phyloP scores from a whole-genome alignment of 2,113 vertebrate genomes.

The Pluvialis apricaria region DNA sequence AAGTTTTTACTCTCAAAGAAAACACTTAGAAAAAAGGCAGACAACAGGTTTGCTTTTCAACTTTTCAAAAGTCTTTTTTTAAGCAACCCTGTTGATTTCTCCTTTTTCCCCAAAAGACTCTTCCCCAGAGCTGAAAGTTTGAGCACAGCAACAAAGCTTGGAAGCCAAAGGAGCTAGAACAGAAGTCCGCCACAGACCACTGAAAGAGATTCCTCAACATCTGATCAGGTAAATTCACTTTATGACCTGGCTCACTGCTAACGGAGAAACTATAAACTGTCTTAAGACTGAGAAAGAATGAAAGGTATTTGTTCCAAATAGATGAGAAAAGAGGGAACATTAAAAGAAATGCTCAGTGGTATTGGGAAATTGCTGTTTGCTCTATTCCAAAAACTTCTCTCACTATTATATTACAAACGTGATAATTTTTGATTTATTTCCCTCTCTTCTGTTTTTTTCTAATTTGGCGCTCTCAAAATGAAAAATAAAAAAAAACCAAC shows the following conservation, averaged over 20 bases:
- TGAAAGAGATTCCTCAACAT: background rate
- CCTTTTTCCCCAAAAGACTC: background rate
- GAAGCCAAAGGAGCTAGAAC: background rate
- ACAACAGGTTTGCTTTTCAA: background rate
- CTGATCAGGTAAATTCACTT: background rate
- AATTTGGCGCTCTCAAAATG: background rate
- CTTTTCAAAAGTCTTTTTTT: background rate
- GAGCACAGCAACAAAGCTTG: background rate
- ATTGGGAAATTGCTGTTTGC: background rate
- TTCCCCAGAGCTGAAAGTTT: background rate
- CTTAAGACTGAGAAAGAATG: background rate
- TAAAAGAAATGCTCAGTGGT: background rate
- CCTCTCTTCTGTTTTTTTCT: background rate
- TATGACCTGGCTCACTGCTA: background rate
- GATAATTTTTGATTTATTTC: background rate
- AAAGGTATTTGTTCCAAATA: background rate
- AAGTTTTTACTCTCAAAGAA: background rate
- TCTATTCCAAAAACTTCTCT: background rate
- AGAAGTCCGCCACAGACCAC: background rate
- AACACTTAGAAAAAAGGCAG: background rate
- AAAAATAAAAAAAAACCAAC: background rate
- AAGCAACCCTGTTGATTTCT: background rate
- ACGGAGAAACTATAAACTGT: background rate
- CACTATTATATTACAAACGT: background rate
- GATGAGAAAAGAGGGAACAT: background rate